These are phyloP conservation scores for Babyrousa celebensis DNA, from an alignment of 2,797 vertebrate species.

Conservation along the genomic window DNA sequence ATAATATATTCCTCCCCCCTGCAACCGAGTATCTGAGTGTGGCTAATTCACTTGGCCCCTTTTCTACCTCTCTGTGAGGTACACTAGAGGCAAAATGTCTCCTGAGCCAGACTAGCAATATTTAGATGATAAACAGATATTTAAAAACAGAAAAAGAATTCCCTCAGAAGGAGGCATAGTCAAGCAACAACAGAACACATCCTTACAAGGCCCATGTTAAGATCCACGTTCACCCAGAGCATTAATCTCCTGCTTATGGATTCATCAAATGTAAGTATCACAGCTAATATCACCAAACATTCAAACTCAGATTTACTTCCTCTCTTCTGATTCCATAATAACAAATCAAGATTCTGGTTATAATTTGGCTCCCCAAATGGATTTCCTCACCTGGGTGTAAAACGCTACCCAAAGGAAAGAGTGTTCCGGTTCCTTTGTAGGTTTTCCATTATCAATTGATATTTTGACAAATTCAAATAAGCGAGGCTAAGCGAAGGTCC, in stretches of 20 bases:
- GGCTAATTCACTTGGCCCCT: not conserved
- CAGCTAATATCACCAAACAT: not conserved
- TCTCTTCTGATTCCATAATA: not conserved
- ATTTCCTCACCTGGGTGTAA: not conserved
- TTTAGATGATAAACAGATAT: slow-evolving; percentile 43
- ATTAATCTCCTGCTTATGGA: not conserved
- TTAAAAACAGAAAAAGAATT: not conserved
- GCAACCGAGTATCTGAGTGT: not conserved
- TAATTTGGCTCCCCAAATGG: not conserved
- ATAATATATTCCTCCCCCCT: not conserved
- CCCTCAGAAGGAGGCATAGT: not conserved
- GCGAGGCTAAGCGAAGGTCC: not conserved
- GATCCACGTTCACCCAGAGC: not conserved
- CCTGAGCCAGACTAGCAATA: not conserved
- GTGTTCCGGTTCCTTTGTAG: not conserved
- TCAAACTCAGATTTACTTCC: not conserved
- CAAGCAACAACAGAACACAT: not conserved
- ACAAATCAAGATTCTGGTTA: not conserved
- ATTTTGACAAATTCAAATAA: slow-evolving; percentile 12
- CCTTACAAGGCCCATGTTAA: not conserved
- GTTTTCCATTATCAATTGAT: not conserved
- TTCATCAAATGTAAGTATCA: not conserved
- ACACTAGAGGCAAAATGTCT: not conserved
- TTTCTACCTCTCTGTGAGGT: slow-evolving; percentile 23
- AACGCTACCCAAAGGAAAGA: not conserved